These are phyloP conservation scores for Gadopsis marmoratus DNA, from an alignment of 2,797 vertebrate genomes.

Conservation along the genomic window DNA sequence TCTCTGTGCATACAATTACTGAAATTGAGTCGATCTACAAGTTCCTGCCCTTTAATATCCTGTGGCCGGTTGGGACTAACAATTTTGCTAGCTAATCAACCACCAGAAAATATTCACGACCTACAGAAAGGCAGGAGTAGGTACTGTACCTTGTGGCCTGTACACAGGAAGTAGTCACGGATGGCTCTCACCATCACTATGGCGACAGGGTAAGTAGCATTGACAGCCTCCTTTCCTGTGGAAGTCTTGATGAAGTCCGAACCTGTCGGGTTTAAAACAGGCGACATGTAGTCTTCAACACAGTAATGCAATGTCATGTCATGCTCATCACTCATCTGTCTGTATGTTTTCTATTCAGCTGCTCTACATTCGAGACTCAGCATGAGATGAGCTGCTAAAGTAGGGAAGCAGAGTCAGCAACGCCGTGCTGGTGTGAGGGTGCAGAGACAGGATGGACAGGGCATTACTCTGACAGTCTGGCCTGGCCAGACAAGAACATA, in stretches of 20 bases:
- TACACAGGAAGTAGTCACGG: constrained; percentile 91
- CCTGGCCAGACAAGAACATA: constrained; percentile 75
- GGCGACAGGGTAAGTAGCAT: constrained; percentile 94
- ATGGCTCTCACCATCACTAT: constrained; percentile 96
- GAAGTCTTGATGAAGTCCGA: constrained; percentile 99
- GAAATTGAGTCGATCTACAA: background rate
- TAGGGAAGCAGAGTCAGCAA: constrained; percentile 8
- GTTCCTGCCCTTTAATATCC: background rate
- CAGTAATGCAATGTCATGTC: background rate
- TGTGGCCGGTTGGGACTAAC: background rate
- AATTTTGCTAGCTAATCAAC: background rate
- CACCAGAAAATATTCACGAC: constrained; percentile 1
- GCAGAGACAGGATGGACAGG: constrained; percentile 25
- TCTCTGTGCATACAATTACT: background rate
- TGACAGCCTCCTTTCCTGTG: constrained; percentile 95
- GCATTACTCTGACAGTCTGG: constrained; percentile 59
- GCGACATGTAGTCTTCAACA: constrained; percentile 17
- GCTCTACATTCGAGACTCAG: background rate
- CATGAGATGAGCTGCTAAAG: background rate
- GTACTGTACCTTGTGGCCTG: constrained; percentile 91
- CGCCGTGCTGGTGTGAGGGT: background rate
- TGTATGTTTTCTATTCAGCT: background rate
- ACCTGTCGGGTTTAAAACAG: constrained; percentile 80
- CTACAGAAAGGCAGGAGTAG: background rate
- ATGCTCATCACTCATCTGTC: background rate